phyloP scores from a whole-genome alignment of 2,888 invertebrate species.

The Leptinotarsa haldemani region DNA sequence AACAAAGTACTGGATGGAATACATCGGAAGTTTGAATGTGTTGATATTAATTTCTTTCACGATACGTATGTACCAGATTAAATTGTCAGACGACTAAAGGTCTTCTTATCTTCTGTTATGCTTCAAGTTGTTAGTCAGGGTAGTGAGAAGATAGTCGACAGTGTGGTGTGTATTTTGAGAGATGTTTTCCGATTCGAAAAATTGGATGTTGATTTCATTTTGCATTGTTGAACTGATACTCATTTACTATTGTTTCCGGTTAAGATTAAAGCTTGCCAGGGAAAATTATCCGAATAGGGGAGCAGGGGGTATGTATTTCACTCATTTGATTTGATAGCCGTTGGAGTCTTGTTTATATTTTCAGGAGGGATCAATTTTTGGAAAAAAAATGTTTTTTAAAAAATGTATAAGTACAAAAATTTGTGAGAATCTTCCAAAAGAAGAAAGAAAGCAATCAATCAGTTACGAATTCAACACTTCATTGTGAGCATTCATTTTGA shows the following conservation, averaged over 20 bases:
- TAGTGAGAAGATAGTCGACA: neutral
- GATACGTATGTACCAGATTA: neutral
- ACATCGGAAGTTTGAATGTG: no score
- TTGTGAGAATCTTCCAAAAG: no score
- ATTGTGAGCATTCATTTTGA: no score
- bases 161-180: neutral
- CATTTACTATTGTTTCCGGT: neutral
- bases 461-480: no score
- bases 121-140: neutral
- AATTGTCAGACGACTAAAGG: neutral
- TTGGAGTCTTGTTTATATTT: no score
- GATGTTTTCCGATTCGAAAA: neutral
- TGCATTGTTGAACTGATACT: neutral
- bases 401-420: no score
- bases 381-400: no score
- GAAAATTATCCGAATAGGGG: neutral
- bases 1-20: no score
- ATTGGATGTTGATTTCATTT: neutral
- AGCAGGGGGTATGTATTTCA: neutral
- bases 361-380: no score
- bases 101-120: constrained; percentile 1
- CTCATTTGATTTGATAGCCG: no score
- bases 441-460: no score
- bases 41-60: neutral
- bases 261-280: neutral